Evolutionary conservation across 1,140 invertebrate genomes (phyloP).

Genomic region (Dryas iulia): DNA sequence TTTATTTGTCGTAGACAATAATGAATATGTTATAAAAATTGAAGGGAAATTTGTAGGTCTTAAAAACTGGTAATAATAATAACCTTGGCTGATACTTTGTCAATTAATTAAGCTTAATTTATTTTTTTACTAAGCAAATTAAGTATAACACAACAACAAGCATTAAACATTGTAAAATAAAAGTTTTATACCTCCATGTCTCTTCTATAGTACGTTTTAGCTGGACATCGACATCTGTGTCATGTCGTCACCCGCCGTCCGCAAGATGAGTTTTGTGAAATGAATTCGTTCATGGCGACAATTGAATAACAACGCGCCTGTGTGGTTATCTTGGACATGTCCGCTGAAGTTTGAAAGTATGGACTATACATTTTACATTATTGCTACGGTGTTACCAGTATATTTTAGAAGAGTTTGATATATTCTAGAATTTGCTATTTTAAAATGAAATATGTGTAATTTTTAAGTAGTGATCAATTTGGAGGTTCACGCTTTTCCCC

Average conservation of each 20-base stretch:
- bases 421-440: not conserved
- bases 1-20: no score
- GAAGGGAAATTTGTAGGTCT: no score
- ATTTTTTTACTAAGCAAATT: no score
- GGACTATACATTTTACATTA: not conserved
- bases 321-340: conserved; percentile 53
- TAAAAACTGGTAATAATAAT: no score
- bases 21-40: no score
- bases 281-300: conserved; percentile 73
- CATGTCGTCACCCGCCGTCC: conserved; percentile 51
- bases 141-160: no score
- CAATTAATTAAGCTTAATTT: no score
- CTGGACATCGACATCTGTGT: conserved; percentile 30
- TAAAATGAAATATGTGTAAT: no score
- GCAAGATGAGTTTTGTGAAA: conserved; percentile 76
- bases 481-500: no score
- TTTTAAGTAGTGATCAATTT: no score
- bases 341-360: conserved; percentile 43
- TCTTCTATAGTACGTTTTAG: not conserved
- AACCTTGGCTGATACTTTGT: no score
- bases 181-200: not conserved
- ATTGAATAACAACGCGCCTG: conserved; percentile 56
- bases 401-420: not conserved
- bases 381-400: not conserved
- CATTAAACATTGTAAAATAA: no score